A percentile compares a stretch with the other conserved stretches of the same genome.
Evolutionary conservation across 2,888 invertebrate species (phyloP).

Genomic region (Brenthis hecate): DNA sequence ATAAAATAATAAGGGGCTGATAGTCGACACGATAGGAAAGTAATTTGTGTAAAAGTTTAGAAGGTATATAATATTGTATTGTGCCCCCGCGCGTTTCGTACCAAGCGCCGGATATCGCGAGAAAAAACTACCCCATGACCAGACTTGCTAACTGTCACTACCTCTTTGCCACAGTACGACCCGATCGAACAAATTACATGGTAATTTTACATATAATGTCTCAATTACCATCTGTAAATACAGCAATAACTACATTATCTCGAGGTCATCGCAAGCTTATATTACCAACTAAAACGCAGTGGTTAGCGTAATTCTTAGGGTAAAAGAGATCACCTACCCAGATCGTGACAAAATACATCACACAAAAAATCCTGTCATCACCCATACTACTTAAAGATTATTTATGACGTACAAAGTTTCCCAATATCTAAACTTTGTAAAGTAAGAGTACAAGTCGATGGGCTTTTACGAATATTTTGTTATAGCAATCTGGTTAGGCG

Average conservation of each 20-base stretch:
- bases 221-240: conserved; percentile 31
- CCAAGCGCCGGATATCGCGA: conserved; percentile 68
- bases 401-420: conserved; percentile 56
- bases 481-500: conserved; percentile 80
- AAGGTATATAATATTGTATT: conserved; percentile 49
- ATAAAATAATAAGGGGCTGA: conserved; percentile 78
- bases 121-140: conserved; percentile 74
- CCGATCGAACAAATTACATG: conserved; percentile 43
- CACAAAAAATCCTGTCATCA: conserved; percentile 56
- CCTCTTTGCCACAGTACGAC: conserved; percentile 45
- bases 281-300: conserved; percentile 31
- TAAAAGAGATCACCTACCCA: conserved; percentile 39
- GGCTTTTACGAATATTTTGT: conserved; percentile 73
- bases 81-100: conserved; percentile 64
- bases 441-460: conserved; percentile 63
- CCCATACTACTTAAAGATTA: conserved; percentile 59
- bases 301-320: conserved; percentile 31
- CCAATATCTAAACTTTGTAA: conserved; percentile 53
- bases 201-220: conserved; percentile 39
- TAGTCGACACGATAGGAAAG: conserved; percentile 78
- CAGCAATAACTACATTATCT: conserved; percentile 22
- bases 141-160: conserved; percentile 61
- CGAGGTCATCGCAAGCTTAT: conserved; percentile 24
- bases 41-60: conserved; percentile 79
- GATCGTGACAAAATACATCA: conserved; percentile 56